phyloP scores from a whole-genome alignment of 2,888 invertebrate genomes.

The Ectemnius cavifrons region DNA sequence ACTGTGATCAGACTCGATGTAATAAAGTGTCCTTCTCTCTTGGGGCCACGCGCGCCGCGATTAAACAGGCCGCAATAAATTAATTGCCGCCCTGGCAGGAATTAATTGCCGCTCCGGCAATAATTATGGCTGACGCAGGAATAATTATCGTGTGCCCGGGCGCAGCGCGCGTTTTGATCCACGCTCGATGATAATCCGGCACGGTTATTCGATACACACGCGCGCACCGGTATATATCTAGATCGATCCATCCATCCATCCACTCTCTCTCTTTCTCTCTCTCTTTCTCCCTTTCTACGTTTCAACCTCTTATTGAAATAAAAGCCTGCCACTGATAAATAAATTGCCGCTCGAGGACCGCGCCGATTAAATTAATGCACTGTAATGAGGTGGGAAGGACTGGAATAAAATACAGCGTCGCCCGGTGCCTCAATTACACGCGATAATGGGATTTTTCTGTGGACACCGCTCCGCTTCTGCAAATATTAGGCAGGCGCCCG shows the following conservation, averaged over 20 bases:
- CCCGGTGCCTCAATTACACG: background rate
- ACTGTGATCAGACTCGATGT: slow-evolving; percentile 39
- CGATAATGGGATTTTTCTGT: slow-evolving; percentile 21
- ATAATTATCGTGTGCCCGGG: slow-evolving; percentile 59
- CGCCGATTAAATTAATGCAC: slow-evolving; percentile 5
- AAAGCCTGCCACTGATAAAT: slow-evolving; percentile 23
- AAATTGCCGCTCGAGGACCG: slow-evolving; percentile 10
- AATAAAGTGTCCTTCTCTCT: slow-evolving; percentile 52
- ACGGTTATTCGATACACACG: slow-evolving; percentile 55
- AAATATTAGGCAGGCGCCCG: too few relatives aligned
- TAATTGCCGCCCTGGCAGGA: slow-evolving; percentile 58
- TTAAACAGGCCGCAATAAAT: slow-evolving; percentile 64
- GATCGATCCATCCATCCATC: slow-evolving; percentile 42
- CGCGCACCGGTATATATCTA: slow-evolving; percentile 32
- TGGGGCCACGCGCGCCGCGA: slow-evolving; percentile 26
- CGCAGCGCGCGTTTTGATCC: slow-evolving; percentile 48
- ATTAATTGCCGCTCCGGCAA: slow-evolving; percentile 62
- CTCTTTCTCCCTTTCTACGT: background rate
- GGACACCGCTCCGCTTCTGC: too few relatives aligned
- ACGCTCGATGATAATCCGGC: slow-evolving; percentile 53
- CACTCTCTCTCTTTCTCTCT: too few relatives aligned
- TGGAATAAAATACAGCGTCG: slow-evolving; percentile 14
- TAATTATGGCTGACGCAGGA: slow-evolving; percentile 63
- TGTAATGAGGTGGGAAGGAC: background rate
- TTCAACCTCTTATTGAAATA: slow-evolving; percentile 49